A percentile compares a stretch with the other conserved stretches of the same genome.
Evolutionary conservation across 1,140 invertebrate species (phyloP).

Genomic region (Pemphigus obesinymphae): DNA sequence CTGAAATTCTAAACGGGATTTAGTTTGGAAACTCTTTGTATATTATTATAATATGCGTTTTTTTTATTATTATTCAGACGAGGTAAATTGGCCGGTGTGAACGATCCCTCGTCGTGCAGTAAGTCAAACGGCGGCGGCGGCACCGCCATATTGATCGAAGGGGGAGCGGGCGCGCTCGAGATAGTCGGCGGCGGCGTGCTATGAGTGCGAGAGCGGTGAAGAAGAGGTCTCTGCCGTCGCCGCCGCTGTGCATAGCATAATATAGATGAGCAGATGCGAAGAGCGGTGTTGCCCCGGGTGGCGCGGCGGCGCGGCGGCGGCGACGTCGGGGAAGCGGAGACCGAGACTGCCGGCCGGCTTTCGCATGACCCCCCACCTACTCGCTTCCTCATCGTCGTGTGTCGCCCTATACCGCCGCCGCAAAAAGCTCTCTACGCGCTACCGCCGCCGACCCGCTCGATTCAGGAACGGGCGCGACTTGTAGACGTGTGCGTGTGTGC

Average conservation of each 20-base stretch:
- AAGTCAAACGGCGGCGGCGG: slow-evolving; percentile 20
- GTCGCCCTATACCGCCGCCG: slow-evolving; percentile 1
- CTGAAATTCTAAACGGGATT: background rate
- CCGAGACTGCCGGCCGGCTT: slow-evolving; percentile 31
- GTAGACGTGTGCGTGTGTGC: background rate
- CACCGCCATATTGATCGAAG: slow-evolving; percentile 28
- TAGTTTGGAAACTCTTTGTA: background rate
- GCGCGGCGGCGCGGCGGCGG: too few species aligned
- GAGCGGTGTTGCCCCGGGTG: background rate
- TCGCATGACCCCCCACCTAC: background rate
- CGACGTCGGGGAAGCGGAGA: background rate
- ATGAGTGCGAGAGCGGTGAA: background rate
- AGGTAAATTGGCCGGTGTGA: slow-evolving; percentile 7
- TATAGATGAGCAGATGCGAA: background rate
- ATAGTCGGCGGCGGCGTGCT: background rate
- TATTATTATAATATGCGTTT: background rate
- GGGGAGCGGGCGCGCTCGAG: background rate
- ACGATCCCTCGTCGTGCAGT: background rate
- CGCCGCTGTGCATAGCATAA: background rate
- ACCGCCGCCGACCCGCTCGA: background rate
- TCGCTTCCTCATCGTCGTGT: background rate
- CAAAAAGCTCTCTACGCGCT: background rate
- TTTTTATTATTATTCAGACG: background rate
- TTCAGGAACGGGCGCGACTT: background rate
- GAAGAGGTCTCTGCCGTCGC: background rate